phyloP scores from a whole-genome alignment of 2,888 invertebrate genomes.

The Epirrita christyi region DNA sequence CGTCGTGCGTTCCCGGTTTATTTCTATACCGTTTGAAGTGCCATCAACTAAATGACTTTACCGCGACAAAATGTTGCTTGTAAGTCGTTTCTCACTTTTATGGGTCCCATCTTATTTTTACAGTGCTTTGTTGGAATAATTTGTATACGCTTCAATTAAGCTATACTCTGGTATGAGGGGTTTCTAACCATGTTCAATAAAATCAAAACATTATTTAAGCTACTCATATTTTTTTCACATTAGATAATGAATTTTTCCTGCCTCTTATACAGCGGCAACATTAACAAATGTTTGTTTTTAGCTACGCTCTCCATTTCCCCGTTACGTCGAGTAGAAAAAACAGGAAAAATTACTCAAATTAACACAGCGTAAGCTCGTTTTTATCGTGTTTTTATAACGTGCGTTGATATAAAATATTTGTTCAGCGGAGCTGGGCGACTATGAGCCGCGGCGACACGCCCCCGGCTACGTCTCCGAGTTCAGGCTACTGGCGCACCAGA shows the following conservation, averaged over 20 bases:
- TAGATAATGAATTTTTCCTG: not conserved
- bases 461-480: constrained; percentile 98
- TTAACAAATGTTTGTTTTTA: constrained; percentile 21
- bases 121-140: constrained; percentile 39
- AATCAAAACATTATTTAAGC: constrained; percentile 16
- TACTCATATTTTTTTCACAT: constrained; percentile 2
- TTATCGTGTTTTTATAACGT: constrained; percentile 29
- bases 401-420: constrained; percentile 34
- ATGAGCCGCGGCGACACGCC: constrained; percentile 94
- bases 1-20: constrained; percentile 52
- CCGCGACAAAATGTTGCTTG: constrained; percentile 54
- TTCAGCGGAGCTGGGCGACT: constrained; percentile 97
- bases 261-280: constrained; percentile 14
- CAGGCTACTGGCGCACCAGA: constrained; percentile 96
- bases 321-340: constrained; percentile 23
- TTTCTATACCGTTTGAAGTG: constrained; percentile 65
- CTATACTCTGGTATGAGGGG: constrained; percentile 25
- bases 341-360: constrained; percentile 28
- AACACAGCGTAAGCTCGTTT: constrained; percentile 24
- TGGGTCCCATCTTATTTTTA: constrained; percentile 40
- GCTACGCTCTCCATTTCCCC: constrained; percentile 22
- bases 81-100: constrained; percentile 50
- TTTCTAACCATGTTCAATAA: constrained; percentile 30
- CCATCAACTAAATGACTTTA: constrained; percentile 58
- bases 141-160: constrained; percentile 26